Conservation (phyloP, 2,113 vertebrate species). For the Ciconia stormi region DNA sequence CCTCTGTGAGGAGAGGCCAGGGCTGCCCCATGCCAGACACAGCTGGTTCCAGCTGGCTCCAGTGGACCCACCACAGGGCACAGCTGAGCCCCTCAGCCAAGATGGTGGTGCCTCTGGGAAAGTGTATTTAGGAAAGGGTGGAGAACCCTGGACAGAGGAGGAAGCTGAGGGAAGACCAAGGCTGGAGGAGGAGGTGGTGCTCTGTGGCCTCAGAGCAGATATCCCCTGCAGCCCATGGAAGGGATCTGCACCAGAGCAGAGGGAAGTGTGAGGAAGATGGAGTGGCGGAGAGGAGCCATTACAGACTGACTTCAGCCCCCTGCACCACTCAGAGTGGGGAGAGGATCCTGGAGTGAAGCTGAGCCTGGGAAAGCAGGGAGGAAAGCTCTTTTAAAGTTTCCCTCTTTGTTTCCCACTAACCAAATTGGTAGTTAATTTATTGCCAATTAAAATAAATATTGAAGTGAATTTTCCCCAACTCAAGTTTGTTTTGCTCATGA, state of each 20-base stretch:
- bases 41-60: fast-evolving
- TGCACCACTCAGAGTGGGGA: fast-evolving
- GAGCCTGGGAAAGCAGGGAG: neutral
- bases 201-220: neutral
- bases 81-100: fast-evolving
- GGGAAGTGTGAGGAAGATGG: neutral
- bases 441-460: no score
- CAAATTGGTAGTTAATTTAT: neutral
- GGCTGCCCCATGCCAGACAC: fast-evolving
- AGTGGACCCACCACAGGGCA: fast-evolving
- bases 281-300: neutral
- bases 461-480: neutral
- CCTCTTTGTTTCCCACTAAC: neutral
- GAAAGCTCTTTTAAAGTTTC: neutral
- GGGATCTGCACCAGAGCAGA: neutral
- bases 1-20: neutral
- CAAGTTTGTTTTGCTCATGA: neutral
- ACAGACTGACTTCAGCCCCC: neutral
- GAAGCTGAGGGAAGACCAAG: neutral
- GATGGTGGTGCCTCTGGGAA: neutral
- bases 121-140: neutral
- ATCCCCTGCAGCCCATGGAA: neutral
- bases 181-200: neutral
- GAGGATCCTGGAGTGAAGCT: neutral
- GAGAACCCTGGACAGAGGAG: neutral